Evolutionary conservation across 2,797 vertebrate species (phyloP).

Genomic region (Gadopsis marmoratus): DNA sequence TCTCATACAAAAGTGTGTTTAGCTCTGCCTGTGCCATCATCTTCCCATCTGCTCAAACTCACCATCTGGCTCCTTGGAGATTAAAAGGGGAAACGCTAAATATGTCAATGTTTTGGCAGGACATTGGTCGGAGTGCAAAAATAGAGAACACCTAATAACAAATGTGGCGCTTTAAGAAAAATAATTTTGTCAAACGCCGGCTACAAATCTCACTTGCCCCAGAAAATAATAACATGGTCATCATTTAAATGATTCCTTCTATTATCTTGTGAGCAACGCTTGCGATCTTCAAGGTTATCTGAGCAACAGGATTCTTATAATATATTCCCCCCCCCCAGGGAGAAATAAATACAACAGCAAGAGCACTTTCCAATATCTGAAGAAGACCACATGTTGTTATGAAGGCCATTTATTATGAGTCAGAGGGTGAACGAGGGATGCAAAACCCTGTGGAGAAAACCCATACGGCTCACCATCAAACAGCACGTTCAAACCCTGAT

Average conservation of each 20-base stretch:
- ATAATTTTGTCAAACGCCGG: not conserved
- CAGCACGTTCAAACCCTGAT: not conserved
- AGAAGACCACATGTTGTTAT: constrained; percentile 40
- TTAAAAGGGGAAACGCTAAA: not conserved
- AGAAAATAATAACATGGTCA: not conserved
- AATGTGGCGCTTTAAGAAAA: constrained; percentile 7
- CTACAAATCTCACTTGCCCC: not conserved
- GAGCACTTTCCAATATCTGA: constrained; percentile 15
- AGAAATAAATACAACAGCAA: constrained; percentile 23
- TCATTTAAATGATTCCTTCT: constrained; percentile 3
- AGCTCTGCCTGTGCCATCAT: not conserved
- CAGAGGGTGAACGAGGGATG: constrained; percentile 4
- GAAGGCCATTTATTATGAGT: constrained; percentile 37
- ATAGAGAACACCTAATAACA: not conserved
- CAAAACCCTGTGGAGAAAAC: constrained; percentile 33
- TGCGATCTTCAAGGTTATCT: constrained; percentile 17
- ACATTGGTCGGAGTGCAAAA: not conserved
- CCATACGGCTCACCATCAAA: constrained; percentile 29
- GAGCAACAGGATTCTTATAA: not conserved
- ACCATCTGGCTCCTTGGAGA: constrained; percentile 5
- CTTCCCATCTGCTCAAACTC: constrained; percentile 41
- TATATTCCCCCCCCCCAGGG: not conserved
- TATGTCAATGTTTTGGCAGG: not conserved
- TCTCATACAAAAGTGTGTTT: constrained; percentile 22
- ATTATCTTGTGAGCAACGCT: not conserved